Percentiles rank a stretch among this genome's conserved stretches.
Conservation (phyloP, 2,113 vertebrate species). For the Corvus cornix region DNA sequence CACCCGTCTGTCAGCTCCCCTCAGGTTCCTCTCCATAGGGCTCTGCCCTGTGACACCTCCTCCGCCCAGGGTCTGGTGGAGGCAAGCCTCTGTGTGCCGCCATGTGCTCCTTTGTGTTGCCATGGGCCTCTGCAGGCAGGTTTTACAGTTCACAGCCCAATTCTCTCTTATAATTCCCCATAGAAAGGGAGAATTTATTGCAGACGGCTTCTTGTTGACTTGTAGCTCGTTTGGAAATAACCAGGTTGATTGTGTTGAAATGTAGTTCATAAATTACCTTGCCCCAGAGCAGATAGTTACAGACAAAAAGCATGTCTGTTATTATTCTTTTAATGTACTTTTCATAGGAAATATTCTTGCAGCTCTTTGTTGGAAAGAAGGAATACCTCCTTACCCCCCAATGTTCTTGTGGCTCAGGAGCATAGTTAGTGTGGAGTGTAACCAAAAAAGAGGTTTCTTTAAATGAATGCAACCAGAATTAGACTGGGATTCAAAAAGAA, state of each 20-base stretch:
- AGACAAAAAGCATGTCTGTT: not conserved
- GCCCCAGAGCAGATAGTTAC: not conserved
- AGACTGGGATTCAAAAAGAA: not conserved
- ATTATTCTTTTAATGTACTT: not conserved
- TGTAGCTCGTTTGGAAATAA: not conserved
- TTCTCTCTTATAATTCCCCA: too few relatives aligned
- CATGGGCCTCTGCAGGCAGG: too few relatives aligned
- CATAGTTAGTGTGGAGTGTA: not conserved
- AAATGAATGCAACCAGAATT: not conserved
- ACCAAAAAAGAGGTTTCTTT: not conserved
- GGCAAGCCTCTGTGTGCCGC: too few relatives aligned
- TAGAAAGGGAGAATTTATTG: not conserved
- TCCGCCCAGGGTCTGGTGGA: too few relatives aligned
- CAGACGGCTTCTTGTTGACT: not conserved
- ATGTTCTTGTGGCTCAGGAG: not conserved
- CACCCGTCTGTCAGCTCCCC: too few relatives aligned
- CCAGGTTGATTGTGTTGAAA: not conserved
- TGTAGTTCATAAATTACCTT: not conserved
- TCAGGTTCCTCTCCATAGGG: too few relatives aligned
- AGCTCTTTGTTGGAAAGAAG: not conserved
- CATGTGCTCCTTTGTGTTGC: too few relatives aligned
- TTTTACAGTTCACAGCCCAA: too few relatives aligned
- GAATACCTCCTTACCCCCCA: fast-evolving
- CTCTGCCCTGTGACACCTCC: too few relatives aligned
- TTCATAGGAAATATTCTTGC: not conserved